A percentile compares a stretch with the other conserved stretches of the same genome.
phyloP scores from a whole-genome alignment of 2,113 vertebrate species.

The Psittacara wagleri region DNA sequence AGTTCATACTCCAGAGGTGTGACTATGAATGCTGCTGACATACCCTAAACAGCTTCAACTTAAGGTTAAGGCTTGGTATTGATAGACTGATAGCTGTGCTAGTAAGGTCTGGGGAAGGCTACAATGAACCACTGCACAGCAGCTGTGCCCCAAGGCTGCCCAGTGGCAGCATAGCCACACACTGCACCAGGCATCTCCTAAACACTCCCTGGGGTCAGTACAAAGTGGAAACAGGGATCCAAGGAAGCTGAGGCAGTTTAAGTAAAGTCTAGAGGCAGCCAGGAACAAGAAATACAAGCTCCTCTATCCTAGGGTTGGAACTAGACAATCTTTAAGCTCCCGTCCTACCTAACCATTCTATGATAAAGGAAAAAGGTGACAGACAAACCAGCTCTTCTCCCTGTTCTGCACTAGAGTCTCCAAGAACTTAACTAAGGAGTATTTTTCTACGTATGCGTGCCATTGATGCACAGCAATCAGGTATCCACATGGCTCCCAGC shows the following conservation, averaged over 20 bases:
- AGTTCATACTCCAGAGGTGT: not conserved
- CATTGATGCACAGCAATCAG: not conserved
- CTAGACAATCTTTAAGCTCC: not conserved
- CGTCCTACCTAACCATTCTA: not conserved
- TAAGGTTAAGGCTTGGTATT: not conserved
- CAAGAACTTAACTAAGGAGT: not conserved
- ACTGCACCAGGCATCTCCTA: not conserved
- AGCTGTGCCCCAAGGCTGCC: fast-evolving
- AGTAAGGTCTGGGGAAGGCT: not conserved
- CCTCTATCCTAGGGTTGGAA: not conserved
- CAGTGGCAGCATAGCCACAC: fast-evolving
- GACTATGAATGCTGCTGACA: not conserved
- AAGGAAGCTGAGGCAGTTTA: not conserved
- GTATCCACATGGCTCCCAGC: not conserved
- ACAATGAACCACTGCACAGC: not conserved
- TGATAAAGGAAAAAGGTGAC: not conserved
- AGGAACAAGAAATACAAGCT: not conserved
- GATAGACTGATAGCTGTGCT: fast-evolving
- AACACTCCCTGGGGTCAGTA: not conserved
- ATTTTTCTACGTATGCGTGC: not conserved
- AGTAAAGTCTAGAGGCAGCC: not conserved
- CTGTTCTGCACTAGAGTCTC: not conserved
- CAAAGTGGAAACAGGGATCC: not conserved
- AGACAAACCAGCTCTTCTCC: not conserved
- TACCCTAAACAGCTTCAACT: not conserved